A percentile compares a stretch with the other conserved stretches of the same genome.
phyloP scores from a whole-genome alignment of 53 echinoderm and acorn worm genomes.

The Arbacia lixula region DNA sequence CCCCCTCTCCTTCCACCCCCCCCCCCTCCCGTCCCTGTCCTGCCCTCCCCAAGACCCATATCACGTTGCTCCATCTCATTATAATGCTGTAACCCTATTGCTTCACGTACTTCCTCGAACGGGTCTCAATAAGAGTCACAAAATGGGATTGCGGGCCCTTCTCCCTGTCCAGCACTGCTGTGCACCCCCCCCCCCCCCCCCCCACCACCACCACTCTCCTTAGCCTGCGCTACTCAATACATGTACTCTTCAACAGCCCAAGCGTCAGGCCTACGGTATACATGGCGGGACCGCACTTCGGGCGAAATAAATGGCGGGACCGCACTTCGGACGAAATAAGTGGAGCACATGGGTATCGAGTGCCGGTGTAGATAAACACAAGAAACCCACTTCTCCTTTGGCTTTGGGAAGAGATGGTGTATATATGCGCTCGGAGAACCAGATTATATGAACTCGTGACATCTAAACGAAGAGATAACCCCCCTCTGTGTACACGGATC shows the following conservation, averaged over 20 bases:
- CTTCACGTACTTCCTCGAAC: not conserved
- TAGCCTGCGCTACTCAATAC: too few species aligned
- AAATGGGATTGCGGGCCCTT: slow-evolving; percentile 1
- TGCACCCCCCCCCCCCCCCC: too few species aligned
- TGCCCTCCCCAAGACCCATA: not conserved
- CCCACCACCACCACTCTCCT: too few species aligned
- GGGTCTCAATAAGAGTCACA: slow-evolving; percentile 19
- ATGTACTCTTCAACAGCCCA: too few species aligned
- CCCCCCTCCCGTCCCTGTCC: not conserved
- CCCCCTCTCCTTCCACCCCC: too few species aligned
- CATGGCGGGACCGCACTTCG: too few species aligned
- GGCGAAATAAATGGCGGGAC: too few species aligned
- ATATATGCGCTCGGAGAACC: too few species aligned
- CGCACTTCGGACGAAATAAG: not conserved
- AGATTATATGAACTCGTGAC: slow-evolving; percentile 10
- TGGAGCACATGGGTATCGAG: slow-evolving; percentile 2
- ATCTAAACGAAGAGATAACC: slow-evolving; percentile 22
- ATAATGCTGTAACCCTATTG: slow-evolving; percentile 22
- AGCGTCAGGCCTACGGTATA: too few species aligned
- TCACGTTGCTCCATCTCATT: slow-evolving; percentile 29
- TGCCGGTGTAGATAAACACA: slow-evolving; percentile 5
- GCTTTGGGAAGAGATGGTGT: not conserved
- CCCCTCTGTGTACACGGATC: too few species aligned
- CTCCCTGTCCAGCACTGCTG: not conserved
- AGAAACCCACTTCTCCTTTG: not conserved